phyloP scores from a whole-genome alignment of 1,140 invertebrate genomes.

The Drosophila oshimai region DNA sequence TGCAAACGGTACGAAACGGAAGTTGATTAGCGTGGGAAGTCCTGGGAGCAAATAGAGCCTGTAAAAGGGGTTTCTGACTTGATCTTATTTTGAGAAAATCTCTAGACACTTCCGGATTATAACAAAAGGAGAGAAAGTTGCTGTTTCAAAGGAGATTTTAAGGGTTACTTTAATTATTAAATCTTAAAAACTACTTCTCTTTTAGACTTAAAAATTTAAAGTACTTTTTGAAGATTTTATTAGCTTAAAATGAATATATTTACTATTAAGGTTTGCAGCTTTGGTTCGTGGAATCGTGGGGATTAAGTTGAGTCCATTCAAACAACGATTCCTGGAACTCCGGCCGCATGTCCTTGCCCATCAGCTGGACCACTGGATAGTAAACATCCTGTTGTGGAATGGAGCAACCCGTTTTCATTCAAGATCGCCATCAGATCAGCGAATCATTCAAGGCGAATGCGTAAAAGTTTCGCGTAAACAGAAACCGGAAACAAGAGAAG shows the following conservation, averaged over 20 bases:
- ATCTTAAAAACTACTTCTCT: too few relatives aligned
- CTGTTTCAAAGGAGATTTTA: too few relatives aligned
- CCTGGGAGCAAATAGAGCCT: slow-evolving; percentile 6
- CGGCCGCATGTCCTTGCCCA: slow-evolving; percentile 51
- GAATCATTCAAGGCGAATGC: slow-evolving; percentile 47
- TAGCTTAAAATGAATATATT: too few relatives aligned
- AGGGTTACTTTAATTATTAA: too few relatives aligned
- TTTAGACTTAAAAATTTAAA: too few relatives aligned
- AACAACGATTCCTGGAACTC: slow-evolving; percentile 57
- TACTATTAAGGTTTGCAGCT: too few relatives aligned
- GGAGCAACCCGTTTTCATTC: slow-evolving; percentile 53
- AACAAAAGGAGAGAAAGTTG: too few relatives aligned
- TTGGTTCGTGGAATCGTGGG: slow-evolving; percentile 46
- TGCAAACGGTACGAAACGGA: slow-evolving; percentile 18
- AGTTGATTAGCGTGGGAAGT: slow-evolving; percentile 52
- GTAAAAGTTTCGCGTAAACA: slow-evolving; percentile 74
- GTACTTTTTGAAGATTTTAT: too few relatives aligned
- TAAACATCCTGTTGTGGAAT: slow-evolving; percentile 65
- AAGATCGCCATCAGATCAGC: slow-evolving; percentile 20
- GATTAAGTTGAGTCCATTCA: slow-evolving; percentile 25
- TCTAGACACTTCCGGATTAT: background rate
- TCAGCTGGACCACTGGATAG: slow-evolving; percentile 32
- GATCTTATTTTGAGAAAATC: background rate
- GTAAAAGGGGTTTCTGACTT: background rate
- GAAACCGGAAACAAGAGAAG: slow-evolving; percentile 51